These are phyloP conservation scores for Bimastos eiseni DNA, from an alignment of 2,888 invertebrate species.

Conservation along the genomic window DNA sequence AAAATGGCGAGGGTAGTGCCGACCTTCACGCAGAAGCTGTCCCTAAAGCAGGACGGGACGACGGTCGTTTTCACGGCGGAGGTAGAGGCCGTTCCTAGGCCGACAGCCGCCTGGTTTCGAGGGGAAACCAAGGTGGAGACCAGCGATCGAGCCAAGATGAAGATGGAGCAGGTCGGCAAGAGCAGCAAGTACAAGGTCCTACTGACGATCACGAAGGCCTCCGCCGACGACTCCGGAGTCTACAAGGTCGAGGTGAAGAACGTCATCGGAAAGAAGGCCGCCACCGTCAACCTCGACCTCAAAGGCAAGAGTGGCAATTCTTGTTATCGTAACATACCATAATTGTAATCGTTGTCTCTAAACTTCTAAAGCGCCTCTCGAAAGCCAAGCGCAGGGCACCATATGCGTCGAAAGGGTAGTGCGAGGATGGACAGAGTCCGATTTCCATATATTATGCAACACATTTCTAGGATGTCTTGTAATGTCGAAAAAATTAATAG, in stretches of 20 bases:
- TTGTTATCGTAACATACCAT: too few species aligned
- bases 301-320: slow-evolving; percentile 39
- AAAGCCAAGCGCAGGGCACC: too few species aligned
- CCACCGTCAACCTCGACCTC: slow-evolving; percentile 43
- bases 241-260: slow-evolving; percentile 99
- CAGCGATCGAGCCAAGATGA: slow-evolving; percentile 24
- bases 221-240: slow-evolving; percentile 78
- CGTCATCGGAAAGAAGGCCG: slow-evolving; percentile 72
- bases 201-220: slow-evolving; percentile 71
- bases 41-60: slow-evolving; percentile 91
- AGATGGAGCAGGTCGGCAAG: slow-evolving; percentile 18
- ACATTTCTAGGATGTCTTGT: too few species aligned
- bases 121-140: slow-evolving; percentile 63
- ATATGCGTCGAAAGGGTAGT: too few species aligned
- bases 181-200: slow-evolving; percentile 35
- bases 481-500: too few species aligned
- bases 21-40: slow-evolving; percentile 95
- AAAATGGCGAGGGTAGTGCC: slow-evolving; percentile 67
- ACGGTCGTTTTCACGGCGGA: slow-evolving; percentile 92
- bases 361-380: too few species aligned
- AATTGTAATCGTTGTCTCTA: too few species aligned
- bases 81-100: slow-evolving; percentile 90
- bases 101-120: slow-evolving; percentile 93
- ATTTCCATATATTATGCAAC: too few species aligned
- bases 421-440: too few species aligned